Evolutionary conservation across 2,888 invertebrate genomes (phyloP), one percentile per base, ranked within the genome.

Genomic region (Kuschelorhynchus macadamiae): DNA sequence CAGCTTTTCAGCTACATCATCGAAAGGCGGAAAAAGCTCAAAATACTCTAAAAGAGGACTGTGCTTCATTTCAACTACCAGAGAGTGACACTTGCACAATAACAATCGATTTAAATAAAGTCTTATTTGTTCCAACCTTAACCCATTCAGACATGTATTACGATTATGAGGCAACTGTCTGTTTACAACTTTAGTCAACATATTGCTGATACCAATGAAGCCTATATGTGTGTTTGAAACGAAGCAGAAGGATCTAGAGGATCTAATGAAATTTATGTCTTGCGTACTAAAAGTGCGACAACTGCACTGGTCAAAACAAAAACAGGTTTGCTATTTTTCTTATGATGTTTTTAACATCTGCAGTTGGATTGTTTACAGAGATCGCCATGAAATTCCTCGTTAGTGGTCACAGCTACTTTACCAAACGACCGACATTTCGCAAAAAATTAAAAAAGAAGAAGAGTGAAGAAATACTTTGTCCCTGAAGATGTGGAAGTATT

Each of bases 351-450:
- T 25, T 25, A 25, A 25, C 25, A 25, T 25, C 25, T 53, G 17
- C 41, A n/a, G 42, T 53, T 16, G 62, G 52, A 53, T 30, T 62
- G 53, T 52, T 62, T 42, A 62, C 62, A 62, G 52, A 62, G 41
- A 62, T 62, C 17, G 25, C 60, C 33, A 49, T 60, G 41, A 47
- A 52, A 52, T 52, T 30, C 52, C 33, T 52, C 5, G 36, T 52
- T 32, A 52, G 30, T 16, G 52, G 52, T 52, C 52, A 62, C 7
- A 62, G 62, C 53, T 62, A 62, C 52, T 62, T n/a, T 62, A 62
- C 62, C 44, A 39, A 42, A 62, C 17, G 53, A 62, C 53, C 52
- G 62, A 41, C 62, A 62, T 53, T 62, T 62, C 41, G 52, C 62
- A 62, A 52, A 62, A 44, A 57, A 44, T 57, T 18, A 57, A 44